A percentile compares a stretch with the other conserved stretches of the same genome.
phyloP scores from a whole-genome alignment of 2,113 vertebrate genomes.

The Lophochroa leadbeateri region DNA sequence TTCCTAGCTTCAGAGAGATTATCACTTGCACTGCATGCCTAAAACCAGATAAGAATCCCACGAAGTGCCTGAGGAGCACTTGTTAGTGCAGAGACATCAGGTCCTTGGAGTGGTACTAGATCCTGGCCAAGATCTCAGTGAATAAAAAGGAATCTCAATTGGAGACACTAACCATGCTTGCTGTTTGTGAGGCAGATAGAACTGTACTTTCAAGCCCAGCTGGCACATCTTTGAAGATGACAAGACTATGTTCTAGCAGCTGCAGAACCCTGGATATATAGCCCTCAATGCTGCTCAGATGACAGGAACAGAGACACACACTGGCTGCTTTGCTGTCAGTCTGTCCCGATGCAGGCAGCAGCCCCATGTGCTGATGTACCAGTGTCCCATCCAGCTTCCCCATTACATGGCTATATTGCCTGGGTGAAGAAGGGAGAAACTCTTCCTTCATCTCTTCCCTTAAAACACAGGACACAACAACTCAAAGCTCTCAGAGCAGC shows the following conservation, averaged over 20 bases:
- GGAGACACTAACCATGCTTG: neutral
- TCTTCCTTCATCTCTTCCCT: neutral
- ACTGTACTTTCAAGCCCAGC: neutral
- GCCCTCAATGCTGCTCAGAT: neutral
- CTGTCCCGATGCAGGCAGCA: neutral
- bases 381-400: neutral
- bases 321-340: neutral
- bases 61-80: neutral
- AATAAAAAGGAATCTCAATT: neutral
- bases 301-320: neutral
- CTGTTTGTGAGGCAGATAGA: fast-evolving
- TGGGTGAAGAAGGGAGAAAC: neutral
- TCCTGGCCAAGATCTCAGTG: neutral
- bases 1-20: neutral
- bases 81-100: neutral
- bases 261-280: neutral
- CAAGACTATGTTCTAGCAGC: neutral
- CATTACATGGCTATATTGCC: fast-evolving
- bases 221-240: neutral
- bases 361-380: neutral
- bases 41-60: neutral
- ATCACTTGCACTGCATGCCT: neutral
- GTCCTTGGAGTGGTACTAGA: neutral
- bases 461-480: neutral
- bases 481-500: neutral